Evolutionary conservation across 2,113 vertebrate species (phyloP).

Genomic region (Galbula dea): DNA sequence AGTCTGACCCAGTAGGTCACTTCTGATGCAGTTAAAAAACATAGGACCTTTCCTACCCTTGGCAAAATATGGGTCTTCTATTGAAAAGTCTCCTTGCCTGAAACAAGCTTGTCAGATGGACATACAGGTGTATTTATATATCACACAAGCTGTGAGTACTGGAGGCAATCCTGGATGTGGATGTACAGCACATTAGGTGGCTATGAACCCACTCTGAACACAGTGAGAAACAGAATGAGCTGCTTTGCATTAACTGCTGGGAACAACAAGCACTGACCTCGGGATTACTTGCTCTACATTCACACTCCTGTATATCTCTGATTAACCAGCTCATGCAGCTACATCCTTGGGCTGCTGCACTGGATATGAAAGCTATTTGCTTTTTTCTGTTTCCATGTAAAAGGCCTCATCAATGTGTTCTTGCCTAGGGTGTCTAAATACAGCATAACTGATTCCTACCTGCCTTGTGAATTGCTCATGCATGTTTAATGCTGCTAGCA

Average conservation of each 20-base stretch:
- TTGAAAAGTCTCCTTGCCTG: background rate
- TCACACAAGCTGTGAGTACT: background rate
- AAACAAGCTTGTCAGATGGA: background rate
- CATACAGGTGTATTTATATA: background rate
- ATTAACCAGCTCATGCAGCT: background rate
- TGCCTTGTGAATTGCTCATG: background rate
- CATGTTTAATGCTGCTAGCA: background rate
- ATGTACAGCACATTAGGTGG: background rate
- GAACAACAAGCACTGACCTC: background rate
- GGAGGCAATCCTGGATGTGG: background rate
- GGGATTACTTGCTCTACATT: background rate
- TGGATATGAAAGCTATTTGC: background rate
- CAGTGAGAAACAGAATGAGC: background rate
- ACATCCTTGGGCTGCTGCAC: background rate
- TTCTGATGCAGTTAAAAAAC: background rate
- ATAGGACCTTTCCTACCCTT: background rate
- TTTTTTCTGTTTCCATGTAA: background rate
- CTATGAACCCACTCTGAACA: accelerated
- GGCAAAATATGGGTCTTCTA: accelerated
- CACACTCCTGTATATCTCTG: background rate
- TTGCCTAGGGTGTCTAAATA: background rate
- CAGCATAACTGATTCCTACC: background rate
- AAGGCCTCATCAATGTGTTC: background rate
- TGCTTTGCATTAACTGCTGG: background rate
- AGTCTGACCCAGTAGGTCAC: background rate